Evolutionary conservation across 2,113 vertebrate species (phyloP).

Genomic region (Scalopus aquaticus): DNA sequence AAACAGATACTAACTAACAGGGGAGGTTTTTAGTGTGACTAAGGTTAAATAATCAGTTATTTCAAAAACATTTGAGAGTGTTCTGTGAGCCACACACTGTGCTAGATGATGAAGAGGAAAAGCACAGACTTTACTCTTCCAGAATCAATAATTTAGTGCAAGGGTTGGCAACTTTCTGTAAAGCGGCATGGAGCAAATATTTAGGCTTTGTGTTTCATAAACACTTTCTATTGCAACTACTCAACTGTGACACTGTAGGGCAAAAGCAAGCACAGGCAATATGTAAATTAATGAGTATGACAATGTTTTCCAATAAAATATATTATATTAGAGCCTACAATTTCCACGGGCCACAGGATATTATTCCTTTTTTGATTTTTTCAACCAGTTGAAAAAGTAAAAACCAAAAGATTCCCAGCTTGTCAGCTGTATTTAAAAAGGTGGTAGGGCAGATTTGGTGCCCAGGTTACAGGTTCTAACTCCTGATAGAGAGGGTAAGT

Average conservation of each 20-base stretch:
- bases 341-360: not conserved
- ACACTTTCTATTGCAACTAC: not conserved
- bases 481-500: not conserved
- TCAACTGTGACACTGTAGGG: not conserved
- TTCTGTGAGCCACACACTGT: not conserved
- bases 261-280: not conserved
- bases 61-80: not conserved
- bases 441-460: not conserved
- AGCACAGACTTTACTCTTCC: not conserved
- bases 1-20: not conserved
- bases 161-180: not conserved
- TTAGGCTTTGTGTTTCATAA: not conserved
- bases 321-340: slow-evolving; percentile 1
- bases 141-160: not conserved
- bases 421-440: not conserved
- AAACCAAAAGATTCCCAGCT: not conserved
- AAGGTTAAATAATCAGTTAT: not conserved
- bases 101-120: not conserved
- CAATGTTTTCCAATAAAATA: not conserved
- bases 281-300: not conserved
- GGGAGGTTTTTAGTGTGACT: not conserved
- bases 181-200: not conserved
- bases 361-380: slow-evolving; percentile 8
- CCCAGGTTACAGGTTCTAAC: not conserved
- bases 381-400: not conserved